A percentile compares a stretch with the other conserved stretches of the same genome.
Conservation (phyloP, 2,888 invertebrate species). For the Pristionchus maxplancki region DNA sequence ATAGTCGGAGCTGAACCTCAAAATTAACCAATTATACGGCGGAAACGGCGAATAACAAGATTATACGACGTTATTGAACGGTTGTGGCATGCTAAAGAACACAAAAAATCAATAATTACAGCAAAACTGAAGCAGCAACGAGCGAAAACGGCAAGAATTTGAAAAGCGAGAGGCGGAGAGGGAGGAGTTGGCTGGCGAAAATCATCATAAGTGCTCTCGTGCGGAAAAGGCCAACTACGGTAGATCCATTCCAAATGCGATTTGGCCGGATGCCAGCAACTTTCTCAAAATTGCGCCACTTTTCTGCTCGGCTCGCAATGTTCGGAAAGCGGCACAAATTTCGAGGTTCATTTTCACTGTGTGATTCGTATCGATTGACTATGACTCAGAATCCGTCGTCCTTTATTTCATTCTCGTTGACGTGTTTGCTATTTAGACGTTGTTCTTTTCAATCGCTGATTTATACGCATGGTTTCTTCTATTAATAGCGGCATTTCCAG, state of each 20-base stretch:
- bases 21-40: constrained; percentile 51
- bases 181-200: constrained; percentile 54
- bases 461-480: not conserved
- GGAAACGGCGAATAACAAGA: not conserved
- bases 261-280: no score
- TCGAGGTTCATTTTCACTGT: constrained; percentile 1
- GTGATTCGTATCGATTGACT: constrained; percentile 36
- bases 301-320: constrained; percentile 40
- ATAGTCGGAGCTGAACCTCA: constrained; percentile 63
- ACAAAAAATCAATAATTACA: not conserved
- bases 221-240: constrained; percentile 54
- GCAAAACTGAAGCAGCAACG: not conserved
- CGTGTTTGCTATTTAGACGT: not conserved
- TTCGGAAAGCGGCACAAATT: constrained; percentile 43
- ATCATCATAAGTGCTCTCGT: constrained; percentile 55
- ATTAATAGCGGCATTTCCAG: not conserved
- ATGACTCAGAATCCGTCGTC: not conserved
- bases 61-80: not conserved
- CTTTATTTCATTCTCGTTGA: not conserved
- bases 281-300: no score
- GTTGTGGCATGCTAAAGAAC: not conserved
- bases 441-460: not conserved
- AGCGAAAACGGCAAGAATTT: not conserved
- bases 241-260: constrained; percentile 29
- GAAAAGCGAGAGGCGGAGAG: not conserved